Evolutionary conservation across 2,113 vertebrate species (phyloP).

Genomic region (Phainopepla nitens): DNA sequence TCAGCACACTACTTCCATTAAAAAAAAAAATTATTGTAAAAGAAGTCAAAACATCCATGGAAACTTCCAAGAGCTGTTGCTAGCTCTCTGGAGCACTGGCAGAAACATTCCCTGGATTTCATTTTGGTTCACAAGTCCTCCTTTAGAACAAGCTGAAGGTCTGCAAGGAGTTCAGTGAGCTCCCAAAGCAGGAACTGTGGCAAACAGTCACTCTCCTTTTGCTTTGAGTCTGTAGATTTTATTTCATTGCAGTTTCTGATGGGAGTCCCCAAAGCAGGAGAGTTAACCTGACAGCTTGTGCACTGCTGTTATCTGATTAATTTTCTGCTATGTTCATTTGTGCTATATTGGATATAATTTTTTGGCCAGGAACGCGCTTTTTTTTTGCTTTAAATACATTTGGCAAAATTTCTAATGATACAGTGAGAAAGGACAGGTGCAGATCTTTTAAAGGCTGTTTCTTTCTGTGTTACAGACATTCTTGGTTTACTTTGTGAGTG

Average conservation of each 20-base stretch:
- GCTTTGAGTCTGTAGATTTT: not conserved
- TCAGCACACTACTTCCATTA: not conserved
- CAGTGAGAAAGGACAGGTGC: not conserved
- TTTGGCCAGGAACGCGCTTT: not conserved
- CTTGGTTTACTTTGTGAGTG: not conserved
- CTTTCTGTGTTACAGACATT: not conserved
- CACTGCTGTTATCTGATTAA: not conserved
- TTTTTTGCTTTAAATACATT: not conserved
- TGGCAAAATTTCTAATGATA: not conserved
- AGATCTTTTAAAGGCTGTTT: not conserved
- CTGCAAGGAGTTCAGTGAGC: not conserved
- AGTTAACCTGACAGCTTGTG: not conserved
- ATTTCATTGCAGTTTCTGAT: not conserved
- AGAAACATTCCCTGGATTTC: not conserved
- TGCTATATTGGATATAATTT: not conserved
- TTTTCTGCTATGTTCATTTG: not conserved
- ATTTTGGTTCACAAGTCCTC: not conserved
- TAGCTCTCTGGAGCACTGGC: not conserved
- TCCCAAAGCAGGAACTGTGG: not conserved
- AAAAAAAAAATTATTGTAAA: conserved; percentile 8
- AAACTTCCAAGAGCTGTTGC: conserved; percentile 4
- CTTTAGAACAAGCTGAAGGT: not conserved
- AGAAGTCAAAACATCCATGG: conserved; percentile 4
- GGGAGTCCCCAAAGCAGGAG: not conserved
- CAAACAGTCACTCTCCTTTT: not conserved